Conservation (phyloP, 2,113 vertebrate genomes). For the Cettia cetti region DNA sequence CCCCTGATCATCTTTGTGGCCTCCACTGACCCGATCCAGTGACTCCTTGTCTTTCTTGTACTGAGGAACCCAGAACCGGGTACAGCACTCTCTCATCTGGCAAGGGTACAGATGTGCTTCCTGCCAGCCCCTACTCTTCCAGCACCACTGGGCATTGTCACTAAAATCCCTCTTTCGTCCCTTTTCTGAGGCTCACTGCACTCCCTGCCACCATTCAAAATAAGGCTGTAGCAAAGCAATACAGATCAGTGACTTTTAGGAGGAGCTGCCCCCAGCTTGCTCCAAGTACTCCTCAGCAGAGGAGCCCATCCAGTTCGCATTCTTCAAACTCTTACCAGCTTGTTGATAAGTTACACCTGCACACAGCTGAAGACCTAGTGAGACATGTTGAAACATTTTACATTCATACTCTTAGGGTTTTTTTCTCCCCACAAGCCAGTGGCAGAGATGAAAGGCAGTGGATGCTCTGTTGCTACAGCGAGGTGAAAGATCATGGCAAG, state of each 20-base stretch:
- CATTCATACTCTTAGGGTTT: not conserved
- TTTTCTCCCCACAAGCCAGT: not conserved
- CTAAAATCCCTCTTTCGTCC: fast-evolving
- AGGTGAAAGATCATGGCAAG: not conserved
- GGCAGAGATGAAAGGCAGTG: not conserved
- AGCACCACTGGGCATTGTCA: not conserved
- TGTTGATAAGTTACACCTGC: not conserved
- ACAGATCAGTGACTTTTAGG: fast-evolving
- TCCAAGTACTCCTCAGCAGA: not conserved
- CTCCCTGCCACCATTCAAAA: not conserved
- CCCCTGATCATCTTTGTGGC: not conserved
- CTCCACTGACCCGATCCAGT: not conserved
- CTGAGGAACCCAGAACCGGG: not conserved
- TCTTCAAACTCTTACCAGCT: not conserved
- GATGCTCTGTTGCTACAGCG: fast-evolving
- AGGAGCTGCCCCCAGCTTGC: too few relatives aligned
- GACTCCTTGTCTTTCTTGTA: not conserved
- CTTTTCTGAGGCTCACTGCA: fast-evolving
- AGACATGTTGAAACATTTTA: not conserved
- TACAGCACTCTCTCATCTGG: fast-evolving
- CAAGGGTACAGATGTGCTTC: fast-evolving
- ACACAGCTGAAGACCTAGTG: too few relatives aligned
- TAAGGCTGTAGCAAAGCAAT: not conserved
- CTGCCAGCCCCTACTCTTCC: fast-evolving
- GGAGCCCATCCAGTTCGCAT: not conserved